These are phyloP conservation scores for Porites lobata DNA, from an alignment of 92 coral and sea anemone species.

Conservation along the genomic window DNA sequence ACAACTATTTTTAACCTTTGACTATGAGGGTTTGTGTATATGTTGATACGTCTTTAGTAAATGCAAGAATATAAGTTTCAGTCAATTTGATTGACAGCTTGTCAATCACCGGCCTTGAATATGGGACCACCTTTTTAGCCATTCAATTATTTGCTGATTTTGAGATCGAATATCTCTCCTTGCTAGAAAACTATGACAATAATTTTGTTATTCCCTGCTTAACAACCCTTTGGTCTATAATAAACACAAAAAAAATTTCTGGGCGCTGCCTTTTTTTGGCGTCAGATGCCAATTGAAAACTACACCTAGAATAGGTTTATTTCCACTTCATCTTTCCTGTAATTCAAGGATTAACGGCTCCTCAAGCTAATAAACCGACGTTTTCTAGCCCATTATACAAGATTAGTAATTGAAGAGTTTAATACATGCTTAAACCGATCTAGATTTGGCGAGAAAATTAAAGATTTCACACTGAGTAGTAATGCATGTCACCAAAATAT, in stretches of 20 bases:
- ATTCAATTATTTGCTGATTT: background rate
- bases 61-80: no score
- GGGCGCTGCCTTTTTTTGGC: background rate
- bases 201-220: background rate
- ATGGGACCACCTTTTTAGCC: slow-evolving; percentile 1
- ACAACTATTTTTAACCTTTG: no score
- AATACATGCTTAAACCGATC: background rate
- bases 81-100: no score
- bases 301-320: background rate
- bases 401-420: background rate
- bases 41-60: no score
- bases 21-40: no score
- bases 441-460: background rate
- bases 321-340: no score
- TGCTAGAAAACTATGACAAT: background rate
- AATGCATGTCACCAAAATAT: slow-evolving; percentile 12
- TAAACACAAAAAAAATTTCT: slow-evolving; percentile 4
- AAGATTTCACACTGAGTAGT: background rate
- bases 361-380: no score
- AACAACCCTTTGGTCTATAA: slow-evolving; percentile 1
- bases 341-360: no score
- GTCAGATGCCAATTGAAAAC: background rate
- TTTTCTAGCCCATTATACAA: background rate
- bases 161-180: slow-evolving; percentile 5
- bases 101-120: background rate